Evolutionary conservation across 1,140 invertebrate species (phyloP), one percentile per base, ranked within the genome.

Genomic region (Zaprionus camerounensis): DNA sequence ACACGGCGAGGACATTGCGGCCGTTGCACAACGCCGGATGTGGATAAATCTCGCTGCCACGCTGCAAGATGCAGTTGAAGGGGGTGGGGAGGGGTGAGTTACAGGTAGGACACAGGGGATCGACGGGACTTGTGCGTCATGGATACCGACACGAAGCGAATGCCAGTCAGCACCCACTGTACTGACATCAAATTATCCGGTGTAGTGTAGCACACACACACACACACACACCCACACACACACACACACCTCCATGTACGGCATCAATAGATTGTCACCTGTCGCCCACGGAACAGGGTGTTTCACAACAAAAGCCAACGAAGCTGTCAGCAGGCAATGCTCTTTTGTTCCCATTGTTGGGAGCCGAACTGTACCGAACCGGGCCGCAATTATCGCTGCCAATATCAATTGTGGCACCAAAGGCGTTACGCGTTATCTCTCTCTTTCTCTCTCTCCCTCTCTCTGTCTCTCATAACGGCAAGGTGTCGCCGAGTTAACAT

Each of bases 171-270:
- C 66, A 22, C 3, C 3, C 17, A 59, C 38, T 12, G 17, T 31
- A 3, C 22, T 59, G 67, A 58, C 72, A 64, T 59, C 67, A 75
- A 75, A 75, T 71, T 74, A 74, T 74, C 71, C 71, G 49, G 71
- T 69, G 69, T 59, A 73, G 44, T 59, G 71, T 56, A 59, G 41
- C 41, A 44, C n/a, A 44, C 41, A 44, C 6, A 5, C 15, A n/a
- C 15, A 2, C 38, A 44, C 41, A 7, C n/a, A 0, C n/a, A 17
- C n/a, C 3, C 41, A 17, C n/a, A n/a, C 13, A n/a, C 38, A 41
- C 38, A n/a, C 38, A 13, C 38, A 15, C 31, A 11, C 31, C 9
- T 3, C 2, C 31, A 31, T 57, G 34, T 68, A 49, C 53, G 57
- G 49, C 66, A 62, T 63, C 71, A 74, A 69, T 61, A 36, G 31